These are phyloP conservation scores for Apamea monoglypha DNA, from an alignment of 2,888 invertebrate species.

Conservation along the genomic window DNA sequence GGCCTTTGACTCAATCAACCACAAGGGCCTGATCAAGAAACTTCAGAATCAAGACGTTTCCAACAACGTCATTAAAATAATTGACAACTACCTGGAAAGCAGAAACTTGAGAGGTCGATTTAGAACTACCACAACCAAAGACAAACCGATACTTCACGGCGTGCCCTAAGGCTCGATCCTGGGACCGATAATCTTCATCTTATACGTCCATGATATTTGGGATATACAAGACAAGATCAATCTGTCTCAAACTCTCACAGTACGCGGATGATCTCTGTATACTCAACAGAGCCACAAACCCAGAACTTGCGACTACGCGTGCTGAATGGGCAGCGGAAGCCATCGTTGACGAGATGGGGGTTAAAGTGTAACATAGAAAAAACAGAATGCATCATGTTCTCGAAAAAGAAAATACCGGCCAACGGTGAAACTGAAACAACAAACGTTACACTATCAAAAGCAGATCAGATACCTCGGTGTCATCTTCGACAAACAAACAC, in stretches of 20 bases:
- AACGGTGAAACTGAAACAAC: conserved; percentile 23
- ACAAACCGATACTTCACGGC: not conserved
- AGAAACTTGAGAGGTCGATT: conserved; percentile 6
- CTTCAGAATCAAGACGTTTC: not conserved
- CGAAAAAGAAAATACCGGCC: conserved; percentile 21
- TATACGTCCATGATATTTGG: conserved; percentile 8
- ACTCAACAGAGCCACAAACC: conserved; percentile 16
- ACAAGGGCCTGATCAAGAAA: not conserved
- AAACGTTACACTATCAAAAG: conserved; percentile 14
- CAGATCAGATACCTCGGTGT: conserved; percentile 45
- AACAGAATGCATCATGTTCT: conserved; percentile 32
- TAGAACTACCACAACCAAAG: conserved; percentile 14
- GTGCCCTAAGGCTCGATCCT: not conserved
- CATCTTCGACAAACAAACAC: conserved; percentile 43
- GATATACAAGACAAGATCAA: conserved; percentile 26
- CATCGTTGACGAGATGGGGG: conserved; percentile 19
- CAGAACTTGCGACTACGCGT: conserved; percentile 12
- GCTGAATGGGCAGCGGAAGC: conserved; percentile 17
- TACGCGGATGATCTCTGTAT: conserved; percentile 36
- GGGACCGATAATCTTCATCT: not conserved
- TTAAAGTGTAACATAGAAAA: conserved; percentile 27
- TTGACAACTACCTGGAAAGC: not conserved
- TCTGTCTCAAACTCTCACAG: conserved; percentile 31
- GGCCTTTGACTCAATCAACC: no score
- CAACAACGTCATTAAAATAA: not conserved